Percentiles rank a stretch among this genome's conserved stretches.
Evolutionary conservation across 1,140 invertebrate genomes (phyloP).

Genomic region (Monochamus saltuarius): DNA sequence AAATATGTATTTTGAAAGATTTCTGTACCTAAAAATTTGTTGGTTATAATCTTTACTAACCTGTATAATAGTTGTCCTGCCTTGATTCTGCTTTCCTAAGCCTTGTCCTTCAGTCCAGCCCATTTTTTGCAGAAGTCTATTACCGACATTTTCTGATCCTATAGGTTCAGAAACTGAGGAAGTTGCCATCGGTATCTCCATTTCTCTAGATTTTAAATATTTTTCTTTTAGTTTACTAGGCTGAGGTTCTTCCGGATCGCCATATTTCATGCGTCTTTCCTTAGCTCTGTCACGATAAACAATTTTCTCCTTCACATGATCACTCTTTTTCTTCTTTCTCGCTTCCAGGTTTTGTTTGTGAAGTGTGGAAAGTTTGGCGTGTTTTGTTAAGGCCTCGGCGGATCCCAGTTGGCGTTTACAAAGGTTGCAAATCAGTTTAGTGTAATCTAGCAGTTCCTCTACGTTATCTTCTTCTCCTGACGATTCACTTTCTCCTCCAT

Average conservation of each 20-base stretch:
- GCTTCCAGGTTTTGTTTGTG: slow-evolving; percentile 89
- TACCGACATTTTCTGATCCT: slow-evolving; percentile 86
- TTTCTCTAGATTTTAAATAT: slow-evolving; percentile 49
- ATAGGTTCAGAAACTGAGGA: slow-evolving; percentile 60
- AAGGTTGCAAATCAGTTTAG: slow-evolving; percentile 89
- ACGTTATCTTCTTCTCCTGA: slow-evolving; percentile 57
- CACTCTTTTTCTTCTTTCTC: slow-evolving; percentile 33
- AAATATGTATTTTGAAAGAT: no score
- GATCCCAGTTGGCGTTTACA: slow-evolving; percentile 95
- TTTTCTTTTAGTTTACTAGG: slow-evolving; percentile 71
- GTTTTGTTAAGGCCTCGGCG: slow-evolving; percentile 84
- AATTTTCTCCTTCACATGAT: slow-evolving; percentile 51
- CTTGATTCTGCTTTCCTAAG: slow-evolving; percentile 89
- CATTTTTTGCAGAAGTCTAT: slow-evolving; percentile 95
- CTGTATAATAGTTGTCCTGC: slow-evolving; percentile 89
- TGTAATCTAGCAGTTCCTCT: slow-evolving; percentile 76
- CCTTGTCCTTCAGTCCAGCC: slow-evolving; percentile 97
- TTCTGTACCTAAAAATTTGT: no score
- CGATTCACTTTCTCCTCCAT: slow-evolving; percentile 68
- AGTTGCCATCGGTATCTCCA: slow-evolving; percentile 44
- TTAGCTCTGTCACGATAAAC: slow-evolving; percentile 90
- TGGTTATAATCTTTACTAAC: slow-evolving; percentile 52
- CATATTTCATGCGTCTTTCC: slow-evolving; percentile 92
- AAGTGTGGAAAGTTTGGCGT: slow-evolving; percentile 90
- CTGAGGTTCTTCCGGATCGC: slow-evolving; percentile 78